Conservation (phyloP, 2,113 vertebrate genomes). For the Phyllopteryx taeniolatus region DNA sequence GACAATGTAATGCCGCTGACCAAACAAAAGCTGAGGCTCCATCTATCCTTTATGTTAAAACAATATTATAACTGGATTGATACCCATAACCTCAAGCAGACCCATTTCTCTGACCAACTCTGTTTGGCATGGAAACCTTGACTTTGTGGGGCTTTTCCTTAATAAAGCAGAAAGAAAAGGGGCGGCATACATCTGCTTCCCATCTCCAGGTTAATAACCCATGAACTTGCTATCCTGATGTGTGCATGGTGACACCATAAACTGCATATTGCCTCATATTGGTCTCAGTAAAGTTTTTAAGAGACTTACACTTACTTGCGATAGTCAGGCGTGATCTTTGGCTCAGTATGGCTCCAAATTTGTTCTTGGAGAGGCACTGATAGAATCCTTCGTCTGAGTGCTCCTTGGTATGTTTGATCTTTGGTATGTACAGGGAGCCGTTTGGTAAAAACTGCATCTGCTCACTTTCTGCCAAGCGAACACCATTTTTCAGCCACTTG, state of each 20-base stretch:
- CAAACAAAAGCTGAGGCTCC: slow-evolving; percentile 23
- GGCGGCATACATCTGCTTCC: slow-evolving; percentile 45
- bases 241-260: slow-evolving; percentile 35
- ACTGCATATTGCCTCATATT: slow-evolving; percentile 12
- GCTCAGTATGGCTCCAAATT: slow-evolving; percentile 91
- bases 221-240: slow-evolving; percentile 52
- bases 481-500: slow-evolving; percentile 89
- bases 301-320: slow-evolving; percentile 82
- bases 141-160: slow-evolving; percentile 37
- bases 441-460: slow-evolving; percentile 81
- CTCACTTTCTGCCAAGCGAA: slow-evolving; percentile 78
- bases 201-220: slow-evolving; percentile 55
- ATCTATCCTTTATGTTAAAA: slow-evolving; percentile 55
- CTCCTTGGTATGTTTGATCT: slow-evolving; percentile 79
- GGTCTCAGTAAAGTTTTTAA: background rate
- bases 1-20: slow-evolving; percentile 34
- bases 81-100: slow-evolving; percentile 46
- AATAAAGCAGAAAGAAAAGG: slow-evolving; percentile 9
- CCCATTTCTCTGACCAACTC: slow-evolving; percentile 39
- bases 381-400: slow-evolving; percentile 90
- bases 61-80: slow-evolving; percentile 42
- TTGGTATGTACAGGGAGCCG: slow-evolving; percentile 86
- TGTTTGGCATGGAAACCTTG: slow-evolving; percentile 75
- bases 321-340: slow-evolving; percentile 89
- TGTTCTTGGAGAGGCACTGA: slow-evolving; percentile 92